Conservation (phyloP, 2,113 vertebrate genomes). For the Rutilus rutilus region DNA sequence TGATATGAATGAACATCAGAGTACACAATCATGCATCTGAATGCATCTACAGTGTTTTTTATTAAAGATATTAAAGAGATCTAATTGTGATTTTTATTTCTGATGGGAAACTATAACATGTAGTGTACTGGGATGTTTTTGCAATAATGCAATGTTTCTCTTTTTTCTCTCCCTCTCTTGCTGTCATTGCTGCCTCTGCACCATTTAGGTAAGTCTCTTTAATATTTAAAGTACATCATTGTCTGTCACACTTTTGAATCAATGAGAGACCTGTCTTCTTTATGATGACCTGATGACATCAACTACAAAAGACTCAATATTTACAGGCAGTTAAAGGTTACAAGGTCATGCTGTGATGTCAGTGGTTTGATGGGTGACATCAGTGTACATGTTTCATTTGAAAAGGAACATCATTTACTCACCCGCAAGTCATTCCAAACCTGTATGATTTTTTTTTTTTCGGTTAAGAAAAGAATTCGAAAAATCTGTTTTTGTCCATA, state of each 20-base stretch:
- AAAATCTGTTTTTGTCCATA: background rate
- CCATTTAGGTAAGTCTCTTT: slow-evolving; percentile 51
- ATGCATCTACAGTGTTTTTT: background rate
- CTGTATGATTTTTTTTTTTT: background rate
- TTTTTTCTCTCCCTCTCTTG: slow-evolving; percentile 30
- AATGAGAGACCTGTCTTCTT: background rate
- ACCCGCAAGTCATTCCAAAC: background rate
- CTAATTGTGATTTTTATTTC: background rate
- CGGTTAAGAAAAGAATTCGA: background rate
- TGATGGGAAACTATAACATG: background rate
- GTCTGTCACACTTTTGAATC: background rate
- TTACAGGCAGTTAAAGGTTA: slow-evolving; percentile 18
- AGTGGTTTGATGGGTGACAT: background rate
- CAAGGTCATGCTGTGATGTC: background rate
- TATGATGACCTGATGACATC: background rate
- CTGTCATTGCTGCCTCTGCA: background rate
- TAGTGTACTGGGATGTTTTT: background rate
- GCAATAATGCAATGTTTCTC: slow-evolving; percentile 29
- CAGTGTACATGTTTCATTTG: background rate
- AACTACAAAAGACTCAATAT: background rate
- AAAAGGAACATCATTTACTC: background rate
- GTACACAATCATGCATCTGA: background rate
- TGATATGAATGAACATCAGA: background rate
- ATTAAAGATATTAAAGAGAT: background rate
- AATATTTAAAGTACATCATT: background rate